Evolutionary conservation across 2,113 vertebrate genomes (phyloP).

Genomic region (Tautogolabrus adspersus): DNA sequence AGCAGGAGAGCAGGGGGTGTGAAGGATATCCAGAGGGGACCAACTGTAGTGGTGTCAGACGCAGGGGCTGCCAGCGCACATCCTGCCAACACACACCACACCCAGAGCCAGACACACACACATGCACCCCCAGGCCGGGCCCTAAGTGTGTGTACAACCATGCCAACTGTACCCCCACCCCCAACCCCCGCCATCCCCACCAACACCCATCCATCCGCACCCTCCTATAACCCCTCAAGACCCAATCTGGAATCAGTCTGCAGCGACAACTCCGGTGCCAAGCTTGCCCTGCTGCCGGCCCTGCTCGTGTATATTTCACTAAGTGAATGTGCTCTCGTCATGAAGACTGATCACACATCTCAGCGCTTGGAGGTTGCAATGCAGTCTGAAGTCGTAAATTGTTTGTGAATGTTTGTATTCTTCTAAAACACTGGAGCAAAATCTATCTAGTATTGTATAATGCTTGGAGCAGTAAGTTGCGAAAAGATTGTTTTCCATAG

Average conservation of each 20-base stretch:
- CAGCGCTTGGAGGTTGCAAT: slow-evolving; percentile 30
- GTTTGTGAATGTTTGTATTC: slow-evolving; percentile 51
- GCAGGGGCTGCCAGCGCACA: slow-evolving; percentile 49
- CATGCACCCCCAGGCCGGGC: slow-evolving; percentile 42
- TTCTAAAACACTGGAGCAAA: slow-evolving; percentile 34
- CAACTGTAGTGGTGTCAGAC: slow-evolving; percentile 74
- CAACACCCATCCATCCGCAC: slow-evolving; percentile 15
- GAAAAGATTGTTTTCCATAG: slow-evolving; percentile 51
- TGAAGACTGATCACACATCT: slow-evolving; percentile 39
- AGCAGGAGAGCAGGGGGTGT: slow-evolving; percentile 47
- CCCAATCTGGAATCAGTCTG: slow-evolving; percentile 65
- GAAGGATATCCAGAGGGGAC: slow-evolving; percentile 66
- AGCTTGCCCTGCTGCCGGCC: slow-evolving; percentile 36
- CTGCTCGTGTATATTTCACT: slow-evolving; percentile 24
- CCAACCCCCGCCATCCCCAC: neutral
- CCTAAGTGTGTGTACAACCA: slow-evolving; percentile 47
- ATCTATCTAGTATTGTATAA: slow-evolving; percentile 40
- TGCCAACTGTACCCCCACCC: slow-evolving; percentile 67
- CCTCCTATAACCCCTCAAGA: slow-evolving; percentile 49
- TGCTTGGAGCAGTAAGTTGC: slow-evolving; percentile 31
- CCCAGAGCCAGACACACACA: slow-evolving; percentile 54
- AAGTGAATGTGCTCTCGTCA: slow-evolving; percentile 33
- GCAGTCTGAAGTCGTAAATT: slow-evolving; percentile 24
- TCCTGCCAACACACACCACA: slow-evolving; percentile 64
- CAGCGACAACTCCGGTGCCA: slow-evolving; percentile 41